Evolutionary conservation across 2,797 vertebrate genomes (phyloP).

Genomic region (Chromobotia macracanthus): DNA sequence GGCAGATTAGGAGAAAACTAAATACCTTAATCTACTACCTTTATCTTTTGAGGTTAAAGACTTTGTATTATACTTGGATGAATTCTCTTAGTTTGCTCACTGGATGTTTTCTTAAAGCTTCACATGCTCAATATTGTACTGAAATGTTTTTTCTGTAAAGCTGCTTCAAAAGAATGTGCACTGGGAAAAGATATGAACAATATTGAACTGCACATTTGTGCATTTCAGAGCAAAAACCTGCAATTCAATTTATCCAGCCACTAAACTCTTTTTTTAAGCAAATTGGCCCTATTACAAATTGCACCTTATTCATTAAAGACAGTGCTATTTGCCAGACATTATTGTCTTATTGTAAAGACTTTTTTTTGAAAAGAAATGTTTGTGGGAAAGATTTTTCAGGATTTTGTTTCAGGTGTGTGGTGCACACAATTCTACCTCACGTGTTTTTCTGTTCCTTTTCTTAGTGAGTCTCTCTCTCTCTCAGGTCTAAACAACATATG

Average conservation of each 20-base stretch:
- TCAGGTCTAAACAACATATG: conserved; percentile 48
- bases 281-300: not conserved
- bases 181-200: no score
- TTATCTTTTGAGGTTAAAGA: not conserved
- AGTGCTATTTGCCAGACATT: not conserved
- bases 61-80: not conserved
- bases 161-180: no score
- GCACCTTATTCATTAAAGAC: not conserved
- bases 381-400: no score
- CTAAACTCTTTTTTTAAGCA: not conserved
- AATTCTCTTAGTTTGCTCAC: not conserved
- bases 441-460: conserved; percentile 41
- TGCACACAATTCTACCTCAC: conserved; percentile 31
- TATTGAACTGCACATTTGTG: not conserved
- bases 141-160: not conserved
- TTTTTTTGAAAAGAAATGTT: no score
- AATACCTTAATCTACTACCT: not conserved
- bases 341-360: no score
- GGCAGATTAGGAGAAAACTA: no score
- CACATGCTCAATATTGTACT: not conserved
- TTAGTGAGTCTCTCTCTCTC: conserved; percentile 8
- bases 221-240: not conserved
- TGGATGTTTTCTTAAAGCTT: no score
- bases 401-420: no score
- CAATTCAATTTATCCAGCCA: not conserved